Base-by-base conservation (phyloP, 2,888 invertebrate species). In the Pyralis farinalis region DNA sequence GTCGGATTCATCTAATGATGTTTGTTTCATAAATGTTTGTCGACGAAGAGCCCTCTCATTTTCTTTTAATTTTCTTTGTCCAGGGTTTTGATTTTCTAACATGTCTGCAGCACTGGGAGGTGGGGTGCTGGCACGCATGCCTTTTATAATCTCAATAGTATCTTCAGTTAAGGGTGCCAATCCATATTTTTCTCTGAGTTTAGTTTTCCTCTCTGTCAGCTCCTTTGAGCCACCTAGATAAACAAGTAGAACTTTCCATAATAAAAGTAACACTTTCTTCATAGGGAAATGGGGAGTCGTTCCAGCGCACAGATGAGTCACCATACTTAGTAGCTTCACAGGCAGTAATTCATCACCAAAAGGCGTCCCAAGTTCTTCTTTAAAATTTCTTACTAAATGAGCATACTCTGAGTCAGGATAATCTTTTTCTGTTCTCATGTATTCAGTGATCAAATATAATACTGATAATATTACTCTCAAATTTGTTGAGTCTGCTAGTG, bases 231-330 rank as follows among this genome's bases (percentile, higher is more conserved):
- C 99, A 12, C 99, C 99, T 35, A 99, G 88, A 8, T 96, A 95
- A 1, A 98, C 94, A 37, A 99, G 89, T 43, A 98, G 92, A 7
- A 97, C 92, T 88, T 99, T 99, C 99, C 99, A 99, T 1, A 98
- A 77, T 10, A 99, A 86, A 34, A 99, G 86, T 10, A 99, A 90
- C 7, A 99, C 96, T 86, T 99, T 99, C 76, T 98, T 98, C 93
- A 99, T 98, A 1, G 99, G 99, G 84, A 98, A 99, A 86, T 99
- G 98, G 10, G 98, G 97, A 4, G 97, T 96, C 16, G 95, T 94
- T 0, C 98, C 98, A 57, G 97, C 96, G 82, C 99, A 99, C 71
- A 99, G 97, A 56, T 95, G 93, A 22, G 98, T 98, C 20, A 99
- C 96, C 98, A 99, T 98, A 50, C 96, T 95, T 44, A 99, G 91